phyloP scores from a whole-genome alignment of 2,113 vertebrate species.

The Neopipo cinnamomea region DNA sequence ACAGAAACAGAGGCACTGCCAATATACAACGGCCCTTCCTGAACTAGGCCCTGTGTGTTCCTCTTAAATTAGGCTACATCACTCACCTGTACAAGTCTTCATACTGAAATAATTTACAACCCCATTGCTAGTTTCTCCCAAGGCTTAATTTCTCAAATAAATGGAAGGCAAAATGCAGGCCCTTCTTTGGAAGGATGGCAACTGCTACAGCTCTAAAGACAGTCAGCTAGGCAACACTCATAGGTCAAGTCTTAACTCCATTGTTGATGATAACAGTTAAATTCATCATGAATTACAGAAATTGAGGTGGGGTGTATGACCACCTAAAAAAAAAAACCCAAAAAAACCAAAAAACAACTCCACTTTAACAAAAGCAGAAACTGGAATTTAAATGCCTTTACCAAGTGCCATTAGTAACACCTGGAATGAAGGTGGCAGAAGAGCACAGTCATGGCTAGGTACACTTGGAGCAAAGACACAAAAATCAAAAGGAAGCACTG shows the following conservation, averaged over 20 bases:
- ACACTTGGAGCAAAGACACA: not conserved
- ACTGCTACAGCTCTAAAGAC: not conserved
- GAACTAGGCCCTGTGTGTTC: not conserved
- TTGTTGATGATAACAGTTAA: not conserved
- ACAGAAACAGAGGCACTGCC: not conserved
- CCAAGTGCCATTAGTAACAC: not conserved
- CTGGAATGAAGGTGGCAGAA: not conserved
- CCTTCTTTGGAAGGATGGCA: not conserved
- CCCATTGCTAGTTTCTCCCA: not conserved
- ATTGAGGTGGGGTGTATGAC: not conserved
- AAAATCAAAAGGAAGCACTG: not conserved
- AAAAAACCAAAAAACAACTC: not conserved
- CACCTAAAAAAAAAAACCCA: not conserved
- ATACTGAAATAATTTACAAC: not conserved
- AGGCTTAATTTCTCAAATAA: not conserved
- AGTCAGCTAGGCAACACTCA: not conserved
- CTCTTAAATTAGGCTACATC: not conserved
- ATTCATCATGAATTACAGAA: not conserved
- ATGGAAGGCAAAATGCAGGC: not conserved
- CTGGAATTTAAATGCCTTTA: not conserved
- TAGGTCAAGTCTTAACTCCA: not conserved
- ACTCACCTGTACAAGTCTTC: not conserved
- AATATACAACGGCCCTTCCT: not conserved
- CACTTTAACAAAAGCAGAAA: not conserved
- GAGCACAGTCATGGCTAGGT: not conserved